Percentiles rank a stretch among this genome's conserved stretches.
phyloP scores from a whole-genome alignment of 2,888 invertebrate genomes.

The Horisme vitalbata region DNA sequence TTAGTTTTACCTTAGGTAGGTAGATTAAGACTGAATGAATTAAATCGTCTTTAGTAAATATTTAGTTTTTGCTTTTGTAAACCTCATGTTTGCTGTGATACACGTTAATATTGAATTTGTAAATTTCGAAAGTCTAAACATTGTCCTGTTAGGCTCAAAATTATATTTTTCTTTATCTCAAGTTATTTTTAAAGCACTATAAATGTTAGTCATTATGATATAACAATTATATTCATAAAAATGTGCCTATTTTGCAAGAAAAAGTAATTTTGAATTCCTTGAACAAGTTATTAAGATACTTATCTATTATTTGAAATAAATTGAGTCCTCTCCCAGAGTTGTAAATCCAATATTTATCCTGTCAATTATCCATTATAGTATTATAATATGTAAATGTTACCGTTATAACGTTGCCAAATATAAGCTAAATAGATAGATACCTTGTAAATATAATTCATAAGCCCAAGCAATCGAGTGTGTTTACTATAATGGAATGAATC shows the following conservation, averaged over 20 bases:
- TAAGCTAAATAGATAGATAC: slow-evolving; percentile 69
- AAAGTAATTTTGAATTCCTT: no score
- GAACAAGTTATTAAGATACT: no score
- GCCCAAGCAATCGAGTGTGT: slow-evolving; percentile 65
- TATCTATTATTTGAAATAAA: no score
- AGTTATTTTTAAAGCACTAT: no score
- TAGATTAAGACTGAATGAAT: slow-evolving; percentile 77
- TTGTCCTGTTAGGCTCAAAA: no score
- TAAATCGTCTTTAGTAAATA: slow-evolving; percentile 52
- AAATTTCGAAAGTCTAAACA: slow-evolving; percentile 6
- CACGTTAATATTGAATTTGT: slow-evolving; percentile 17
- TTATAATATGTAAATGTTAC: slow-evolving; percentile 67
- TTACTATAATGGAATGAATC: slow-evolving; percentile 62
- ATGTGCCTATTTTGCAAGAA: no score
- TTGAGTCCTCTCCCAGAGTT: slow-evolving; percentile 1
- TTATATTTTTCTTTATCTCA: no score
- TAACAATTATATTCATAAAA: no score
- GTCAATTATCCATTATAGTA: slow-evolving; percentile 77
- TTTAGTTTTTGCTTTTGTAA: slow-evolving; percentile 57
- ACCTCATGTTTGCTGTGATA: slow-evolving; percentile 72
- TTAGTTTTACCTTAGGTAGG: slow-evolving; percentile 56
- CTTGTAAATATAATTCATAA: slow-evolving; percentile 75
- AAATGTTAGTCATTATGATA: no score
- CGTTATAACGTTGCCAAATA: slow-evolving; percentile 76
- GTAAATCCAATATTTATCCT: slow-evolving; percentile 55